Evolutionary conservation across 2,888 invertebrate species (phyloP).

Genomic region (Pristionchus exspectatus): DNA sequence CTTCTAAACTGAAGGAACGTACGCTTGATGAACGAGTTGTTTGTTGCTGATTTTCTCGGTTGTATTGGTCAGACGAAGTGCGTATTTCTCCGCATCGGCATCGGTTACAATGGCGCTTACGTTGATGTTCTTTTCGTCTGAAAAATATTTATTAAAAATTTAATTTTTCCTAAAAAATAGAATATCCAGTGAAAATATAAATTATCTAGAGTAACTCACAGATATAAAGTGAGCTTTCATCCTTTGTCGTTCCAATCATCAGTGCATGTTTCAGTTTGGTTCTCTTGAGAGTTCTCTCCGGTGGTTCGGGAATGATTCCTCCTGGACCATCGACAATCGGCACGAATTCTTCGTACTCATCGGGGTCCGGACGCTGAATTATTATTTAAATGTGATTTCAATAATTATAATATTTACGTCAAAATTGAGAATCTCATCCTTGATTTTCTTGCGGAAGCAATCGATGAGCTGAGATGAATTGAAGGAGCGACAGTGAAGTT

Average conservation of each 20-base stretch:
- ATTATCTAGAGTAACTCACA: conserved; percentile 62
- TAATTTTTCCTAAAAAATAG: too few relatives aligned
- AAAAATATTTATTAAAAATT: conserved; percentile 53
- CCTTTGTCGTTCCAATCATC: conserved; percentile 77
- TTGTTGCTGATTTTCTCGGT: conserved; percentile 77
- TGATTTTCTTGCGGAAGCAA: conserved; percentile 75
- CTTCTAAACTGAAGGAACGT: not conserved
- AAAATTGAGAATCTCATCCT: conserved; percentile 75
- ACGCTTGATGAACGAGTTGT: conserved; percentile 72
- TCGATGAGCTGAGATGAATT: conserved; percentile 77
- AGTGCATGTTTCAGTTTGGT: conserved; percentile 71
- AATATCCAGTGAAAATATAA: too few relatives aligned
- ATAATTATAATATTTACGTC: conserved; percentile 61
- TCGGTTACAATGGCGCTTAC: conserved; percentile 66
- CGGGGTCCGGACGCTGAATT: conserved; percentile 60
- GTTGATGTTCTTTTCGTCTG: conserved; percentile 77
- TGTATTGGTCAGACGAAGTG: conserved; percentile 74
- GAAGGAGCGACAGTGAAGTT: conserved; percentile 68
- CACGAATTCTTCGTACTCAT: conserved; percentile 78
- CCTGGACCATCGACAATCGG: conserved; percentile 77
- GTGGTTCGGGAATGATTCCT: conserved; percentile 76
- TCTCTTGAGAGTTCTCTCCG: conserved; percentile 69
- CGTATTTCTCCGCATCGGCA: conserved; percentile 69
- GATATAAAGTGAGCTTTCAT: conserved; percentile 77
- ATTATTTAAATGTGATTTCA: not conserved